phyloP scores from a whole-genome alignment of 2,113 vertebrate species.

The Salvelinus namaycush region DNA sequence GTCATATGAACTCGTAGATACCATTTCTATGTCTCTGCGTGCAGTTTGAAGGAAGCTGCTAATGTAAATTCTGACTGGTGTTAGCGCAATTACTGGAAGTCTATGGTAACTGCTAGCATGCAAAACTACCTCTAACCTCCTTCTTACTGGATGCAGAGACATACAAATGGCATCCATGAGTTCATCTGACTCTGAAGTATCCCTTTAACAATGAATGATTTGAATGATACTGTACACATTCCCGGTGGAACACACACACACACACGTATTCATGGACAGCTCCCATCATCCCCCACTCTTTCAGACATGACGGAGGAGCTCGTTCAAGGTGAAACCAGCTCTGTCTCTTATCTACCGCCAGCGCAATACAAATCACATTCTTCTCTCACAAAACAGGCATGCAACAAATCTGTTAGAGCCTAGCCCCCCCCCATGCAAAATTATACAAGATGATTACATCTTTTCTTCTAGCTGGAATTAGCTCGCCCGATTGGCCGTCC shows the following conservation, averaged over 20 bases:
- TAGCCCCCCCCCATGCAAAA: slow-evolving; percentile 76
- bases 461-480: slow-evolving; percentile 82
- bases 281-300: slow-evolving; percentile 36
- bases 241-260: neutral
- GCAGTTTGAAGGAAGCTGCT: no score
- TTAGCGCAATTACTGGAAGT: no score
- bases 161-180: no score
- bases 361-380: slow-evolving; percentile 79
- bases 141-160: no score
- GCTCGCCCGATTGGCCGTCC: slow-evolving; percentile 78
- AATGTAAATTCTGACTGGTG: no score
- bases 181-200: no score
- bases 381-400: slow-evolving; percentile 76
- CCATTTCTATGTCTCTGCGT: no score
- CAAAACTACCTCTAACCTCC: no score
- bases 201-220: no score
- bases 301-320: slow-evolving; percentile 70
- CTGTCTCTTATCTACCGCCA: slow-evolving; percentile 81
- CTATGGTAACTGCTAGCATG: no score
- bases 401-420: slow-evolving; percentile 75
- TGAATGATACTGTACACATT: no score
- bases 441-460: slow-evolving; percentile 84
- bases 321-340: slow-evolving; percentile 71
- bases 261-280: slow-evolving; percentile 7
- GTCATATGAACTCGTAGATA: no score